Percentiles rank a stretch among this genome's conserved stretches.
These are phyloP conservation scores for Halichoerus grypus DNA, from an alignment of 2,113 vertebrate genomes.

Conservation along the genomic window DNA sequence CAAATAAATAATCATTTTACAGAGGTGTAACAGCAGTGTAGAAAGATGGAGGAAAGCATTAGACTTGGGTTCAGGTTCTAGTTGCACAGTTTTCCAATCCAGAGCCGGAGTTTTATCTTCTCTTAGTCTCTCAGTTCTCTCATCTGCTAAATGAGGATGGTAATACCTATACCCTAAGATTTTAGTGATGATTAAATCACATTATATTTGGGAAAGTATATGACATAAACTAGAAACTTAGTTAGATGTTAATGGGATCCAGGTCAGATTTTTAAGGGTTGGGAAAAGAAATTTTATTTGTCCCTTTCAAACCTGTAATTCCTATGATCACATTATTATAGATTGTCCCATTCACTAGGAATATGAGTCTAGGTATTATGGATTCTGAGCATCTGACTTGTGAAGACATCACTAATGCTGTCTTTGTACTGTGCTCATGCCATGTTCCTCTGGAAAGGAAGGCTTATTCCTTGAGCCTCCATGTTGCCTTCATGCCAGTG, in stretches of 20 bases:
- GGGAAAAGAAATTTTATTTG: neutral
- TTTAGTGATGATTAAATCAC: neutral
- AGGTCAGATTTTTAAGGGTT: neutral
- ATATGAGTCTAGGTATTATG: neutral
- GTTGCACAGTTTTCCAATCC: neutral
- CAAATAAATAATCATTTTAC: neutral
- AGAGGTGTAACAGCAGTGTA: neutral
- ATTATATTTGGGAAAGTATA: neutral
- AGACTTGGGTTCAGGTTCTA: neutral
- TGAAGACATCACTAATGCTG: neutral
- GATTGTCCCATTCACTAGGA: neutral
- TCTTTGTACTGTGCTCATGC: neutral
- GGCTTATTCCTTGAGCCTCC: neutral
- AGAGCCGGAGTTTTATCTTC: neutral
- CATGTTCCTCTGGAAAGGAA: neutral
- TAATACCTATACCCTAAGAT: neutral
- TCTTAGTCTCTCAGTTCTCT: slow-evolving; percentile 1
- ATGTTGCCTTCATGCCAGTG: neutral
- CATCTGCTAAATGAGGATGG: neutral
- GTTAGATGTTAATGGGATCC: neutral
- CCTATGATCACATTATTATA: neutral
- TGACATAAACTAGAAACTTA: neutral
- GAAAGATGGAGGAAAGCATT: neutral
- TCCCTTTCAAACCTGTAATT: neutral
- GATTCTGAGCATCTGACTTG: neutral